phyloP scores from a whole-genome alignment of 2,888 invertebrate species.

The Yponomeuta sedellus region DNA sequence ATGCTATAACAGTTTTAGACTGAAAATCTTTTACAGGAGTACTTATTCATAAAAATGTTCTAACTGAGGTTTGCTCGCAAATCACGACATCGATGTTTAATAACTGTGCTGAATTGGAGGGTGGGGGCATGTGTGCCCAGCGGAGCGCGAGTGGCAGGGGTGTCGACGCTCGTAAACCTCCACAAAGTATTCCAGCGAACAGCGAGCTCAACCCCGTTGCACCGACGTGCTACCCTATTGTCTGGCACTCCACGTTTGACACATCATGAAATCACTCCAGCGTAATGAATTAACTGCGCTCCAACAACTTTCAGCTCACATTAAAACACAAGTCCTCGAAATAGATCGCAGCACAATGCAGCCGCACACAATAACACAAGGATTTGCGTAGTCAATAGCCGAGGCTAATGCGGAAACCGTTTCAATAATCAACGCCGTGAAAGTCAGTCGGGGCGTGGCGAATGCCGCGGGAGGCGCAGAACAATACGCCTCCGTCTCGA shows the following conservation, averaged over 20 bases:
- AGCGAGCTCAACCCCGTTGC: conserved; percentile 39
- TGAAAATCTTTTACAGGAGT: neutral
- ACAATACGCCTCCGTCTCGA: conserved; percentile 72
- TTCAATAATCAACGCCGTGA: conserved; percentile 64
- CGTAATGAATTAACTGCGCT: conserved; percentile 43
- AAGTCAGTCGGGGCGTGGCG: conserved; percentile 67
- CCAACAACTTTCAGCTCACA: conserved; percentile 14
- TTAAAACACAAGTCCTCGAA: conserved; percentile 6
- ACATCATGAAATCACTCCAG: conserved; percentile 61
- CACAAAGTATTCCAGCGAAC: conserved; percentile 59
- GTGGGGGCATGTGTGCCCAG: conserved; percentile 38
- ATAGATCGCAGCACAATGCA: neutral
- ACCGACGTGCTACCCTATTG: conserved; percentile 54
- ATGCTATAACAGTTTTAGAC: neutral
- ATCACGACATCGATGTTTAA: conserved; percentile 18
- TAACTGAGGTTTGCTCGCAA: conserved; percentile 4
- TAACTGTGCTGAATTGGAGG: conserved; percentile 23
- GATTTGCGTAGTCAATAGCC: conserved; percentile 12
- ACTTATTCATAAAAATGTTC: neutral
- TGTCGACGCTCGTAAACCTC: conserved; percentile 61
- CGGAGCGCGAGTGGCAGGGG: conserved; percentile 41
- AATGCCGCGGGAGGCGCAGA: conserved; percentile 56
- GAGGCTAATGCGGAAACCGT: conserved; percentile 52
- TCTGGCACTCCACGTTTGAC: conserved; percentile 56
- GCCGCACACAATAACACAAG: neutral